A percentile compares a stretch with the other conserved stretches of the same genome.
Evolutionary conservation across 1,140 invertebrate species (phyloP).

Genomic region (Chironomus tepperi): DNA sequence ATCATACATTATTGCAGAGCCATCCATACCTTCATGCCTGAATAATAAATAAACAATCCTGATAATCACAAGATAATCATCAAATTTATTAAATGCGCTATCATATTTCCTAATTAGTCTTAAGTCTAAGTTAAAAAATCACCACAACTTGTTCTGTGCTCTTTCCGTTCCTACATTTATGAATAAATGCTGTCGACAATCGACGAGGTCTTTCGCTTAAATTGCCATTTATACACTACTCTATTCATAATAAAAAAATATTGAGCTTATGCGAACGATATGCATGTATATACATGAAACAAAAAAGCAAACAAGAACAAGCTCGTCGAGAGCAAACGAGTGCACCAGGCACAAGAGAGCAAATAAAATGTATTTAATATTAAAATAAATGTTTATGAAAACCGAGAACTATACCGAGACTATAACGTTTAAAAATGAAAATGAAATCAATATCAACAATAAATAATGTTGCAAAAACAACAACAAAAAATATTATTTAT

Average conservation of each 20-base stretch:
- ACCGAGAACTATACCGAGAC: not conserved
- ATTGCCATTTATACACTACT: not conserved
- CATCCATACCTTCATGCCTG: too few species aligned
- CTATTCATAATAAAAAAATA: constrained; percentile 15
- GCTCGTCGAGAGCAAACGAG: not conserved
- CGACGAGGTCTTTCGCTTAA: constrained; percentile 5
- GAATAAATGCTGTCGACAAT: constrained; percentile 7
- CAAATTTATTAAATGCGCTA: too few species aligned
- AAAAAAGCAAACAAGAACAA: too few species aligned
- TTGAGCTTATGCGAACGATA: not conserved
- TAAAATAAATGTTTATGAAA: constrained; percentile 23
- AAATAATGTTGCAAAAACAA: constrained; percentile 20
- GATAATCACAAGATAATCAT: too few species aligned
- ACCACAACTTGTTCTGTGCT: not conserved
- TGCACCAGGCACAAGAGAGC: not conserved
- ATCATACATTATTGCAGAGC: too few species aligned
- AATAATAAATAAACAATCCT: too few species aligned
- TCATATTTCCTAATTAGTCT: too few species aligned
- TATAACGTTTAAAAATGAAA: constrained; percentile 18
- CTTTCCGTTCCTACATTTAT: not conserved
- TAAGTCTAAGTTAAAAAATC: too few species aligned
- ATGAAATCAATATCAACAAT: constrained; percentile 21
- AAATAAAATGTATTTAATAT: constrained; percentile 15
- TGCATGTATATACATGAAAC: not conserved
- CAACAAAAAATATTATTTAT: not conserved